Percentiles rank a stretch among this genome's conserved stretches.
phyloP scores from a whole-genome alignment of 1,140 invertebrate species.

The Zaprionus lachaisei region DNA sequence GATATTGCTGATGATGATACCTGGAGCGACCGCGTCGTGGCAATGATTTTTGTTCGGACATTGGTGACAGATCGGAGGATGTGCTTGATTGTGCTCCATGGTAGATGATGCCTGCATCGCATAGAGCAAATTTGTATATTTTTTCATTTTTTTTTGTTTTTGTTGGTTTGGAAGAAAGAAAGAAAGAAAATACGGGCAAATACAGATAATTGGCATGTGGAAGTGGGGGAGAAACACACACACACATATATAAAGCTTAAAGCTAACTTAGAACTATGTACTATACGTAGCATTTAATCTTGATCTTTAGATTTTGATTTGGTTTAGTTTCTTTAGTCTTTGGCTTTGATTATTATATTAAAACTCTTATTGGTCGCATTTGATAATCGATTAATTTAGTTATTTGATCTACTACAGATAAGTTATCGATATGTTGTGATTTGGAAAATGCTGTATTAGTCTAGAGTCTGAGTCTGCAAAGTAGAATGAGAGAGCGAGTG shows the following conservation, averaged over 20 bases:
- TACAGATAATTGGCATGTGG: constrained; percentile 56
- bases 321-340: constrained; percentile 53
- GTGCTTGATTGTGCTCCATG: constrained; percentile 91
- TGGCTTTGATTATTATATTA: constrained; percentile 1
- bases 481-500: constrained; percentile 60
- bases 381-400: constrained; percentile 9
- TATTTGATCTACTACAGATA: constrained; percentile 76
- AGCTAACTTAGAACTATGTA: constrained; percentile 37
- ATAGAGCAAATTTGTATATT: constrained; percentile 29
- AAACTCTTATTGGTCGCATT: constrained; percentile 28
- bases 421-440: constrained; percentile 84
- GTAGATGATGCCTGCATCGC: constrained; percentile 88
- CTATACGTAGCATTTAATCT: neutral
- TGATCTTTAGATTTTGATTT: constrained; percentile 17
- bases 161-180: constrained; percentile 55
- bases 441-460: constrained; percentile 83
- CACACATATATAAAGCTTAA: constrained; percentile 28
- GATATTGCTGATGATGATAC: constrained; percentile 86
- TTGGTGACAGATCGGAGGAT: constrained; percentile 91
- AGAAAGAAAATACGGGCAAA: constrained; percentile 73
- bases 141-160: constrained; percentile 37
- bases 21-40: constrained; percentile 89
- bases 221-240: constrained; percentile 17
- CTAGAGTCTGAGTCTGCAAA: constrained; percentile 84
- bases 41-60: constrained; percentile 91